A percentile compares a stretch with the other conserved stretches of the same genome.
phyloP scores from a whole-genome alignment of 2,113 vertebrate species.

The Pagrus major region DNA sequence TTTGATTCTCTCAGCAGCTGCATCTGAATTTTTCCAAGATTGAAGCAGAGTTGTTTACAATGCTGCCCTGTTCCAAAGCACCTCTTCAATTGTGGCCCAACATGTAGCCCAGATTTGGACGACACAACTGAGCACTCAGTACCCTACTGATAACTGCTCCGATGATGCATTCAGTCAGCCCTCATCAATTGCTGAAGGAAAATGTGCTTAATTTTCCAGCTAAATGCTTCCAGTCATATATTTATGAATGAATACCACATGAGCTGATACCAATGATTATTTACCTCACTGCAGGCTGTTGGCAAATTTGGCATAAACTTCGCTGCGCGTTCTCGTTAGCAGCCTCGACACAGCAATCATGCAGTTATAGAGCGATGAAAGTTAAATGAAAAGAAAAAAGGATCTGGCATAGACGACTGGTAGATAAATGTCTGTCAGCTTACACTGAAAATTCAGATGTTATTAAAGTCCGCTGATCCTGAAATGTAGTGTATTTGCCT shows the following conservation, averaged over 20 bases:
- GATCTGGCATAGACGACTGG: not conserved
- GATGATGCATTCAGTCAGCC: not conserved
- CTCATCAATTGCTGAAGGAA: not conserved
- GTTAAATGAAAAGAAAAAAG: not conserved
- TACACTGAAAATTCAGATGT: not conserved
- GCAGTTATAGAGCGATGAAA: not conserved
- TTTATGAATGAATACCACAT: not conserved
- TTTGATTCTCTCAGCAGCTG: not conserved
- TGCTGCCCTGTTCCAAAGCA: not conserved
- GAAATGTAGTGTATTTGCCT: not conserved
- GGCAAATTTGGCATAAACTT: not conserved
- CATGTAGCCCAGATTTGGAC: not conserved
- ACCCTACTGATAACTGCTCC: not conserved
- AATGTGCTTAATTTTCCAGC: slow-evolving; percentile 12
- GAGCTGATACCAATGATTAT: not conserved
- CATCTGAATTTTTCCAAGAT: not conserved
- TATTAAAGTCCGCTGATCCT: not conserved
- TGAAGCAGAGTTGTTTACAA: not conserved
- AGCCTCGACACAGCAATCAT: not conserved
- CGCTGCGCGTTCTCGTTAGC: not conserved
- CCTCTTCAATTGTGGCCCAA: not conserved
- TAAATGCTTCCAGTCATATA: slow-evolving; percentile 1
- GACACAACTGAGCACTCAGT: not conserved
- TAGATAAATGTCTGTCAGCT: not conserved
- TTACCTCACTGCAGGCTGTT: slow-evolving; percentile 8